Base-by-base conservation (phyloP, 2,888 invertebrate species). In the Eubasilissa splendida region DNA sequence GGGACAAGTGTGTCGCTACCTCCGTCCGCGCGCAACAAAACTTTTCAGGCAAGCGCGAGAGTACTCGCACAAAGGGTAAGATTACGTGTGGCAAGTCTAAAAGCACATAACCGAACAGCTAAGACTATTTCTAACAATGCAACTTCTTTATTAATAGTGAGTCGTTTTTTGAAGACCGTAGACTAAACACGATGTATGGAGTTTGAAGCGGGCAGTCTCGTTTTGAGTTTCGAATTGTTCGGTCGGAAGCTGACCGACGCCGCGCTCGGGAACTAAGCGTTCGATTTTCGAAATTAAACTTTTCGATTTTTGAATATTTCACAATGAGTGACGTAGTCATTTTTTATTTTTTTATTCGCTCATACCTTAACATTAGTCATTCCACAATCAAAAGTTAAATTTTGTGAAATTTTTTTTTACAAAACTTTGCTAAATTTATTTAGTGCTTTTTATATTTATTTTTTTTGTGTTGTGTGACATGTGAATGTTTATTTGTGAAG, bases 151-250 rank as follows among this genome's bases (percentile, higher is more conserved):
- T 33, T 31, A 63, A 63, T 12, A 63, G 33, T 5, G 33, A 31
- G 12, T 33, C 42, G 33, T 33, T 63, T 63, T 63, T 31, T 33
- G n/a, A 42, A 42, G 63, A 63, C 11, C 68, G 71, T 22, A 56
- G 31, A 54, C 71, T 56, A 71, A 71, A 71, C 71, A 33, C 71
- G 54, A 71, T 71, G 71, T 56, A 71, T 33, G 71, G 53, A 71
- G 71, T 11, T 71, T 9, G 50, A 54, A 74, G 59, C 74, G 59
- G 59, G 22, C 77, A 77, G 77, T 77, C 70, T 71, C 60, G 70
- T 22, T 60, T 77, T 71, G 77, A 77, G 50, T 77, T 77, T 71
- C 77, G 77, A 70, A 70, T 50, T n/a, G 77, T 42, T 56, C n/a
- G 50, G 77, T 70, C 31, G 60, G 42, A 11, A 56, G 31, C 8